Evolutionary conservation across 2,113 vertebrate species (phyloP).

Genomic region (Hemichromis elongatus): DNA sequence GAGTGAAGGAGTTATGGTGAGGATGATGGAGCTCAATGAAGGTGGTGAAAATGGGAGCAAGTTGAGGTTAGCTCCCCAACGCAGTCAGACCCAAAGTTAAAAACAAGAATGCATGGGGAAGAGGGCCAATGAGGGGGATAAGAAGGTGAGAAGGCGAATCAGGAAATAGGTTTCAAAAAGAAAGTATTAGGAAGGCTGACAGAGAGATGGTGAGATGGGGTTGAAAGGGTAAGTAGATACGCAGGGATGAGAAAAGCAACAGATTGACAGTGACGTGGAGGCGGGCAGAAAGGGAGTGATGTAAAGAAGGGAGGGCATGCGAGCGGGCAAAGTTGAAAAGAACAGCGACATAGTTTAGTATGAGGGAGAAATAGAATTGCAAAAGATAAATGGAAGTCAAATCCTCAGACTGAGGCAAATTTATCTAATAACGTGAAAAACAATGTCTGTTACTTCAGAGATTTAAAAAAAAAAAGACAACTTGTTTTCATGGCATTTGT

Average conservation of each 20-base stretch:
- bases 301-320: not conserved
- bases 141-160: slow-evolving; percentile 2
- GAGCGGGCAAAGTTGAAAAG: not conserved
- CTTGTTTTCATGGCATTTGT: not conserved
- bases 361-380: not conserved
- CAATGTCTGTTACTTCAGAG: not conserved
- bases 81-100: slow-evolving; percentile 13
- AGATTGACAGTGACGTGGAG: not conserved
- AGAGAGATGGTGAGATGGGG: slow-evolving; percentile 6
- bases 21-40: slow-evolving; percentile 40
- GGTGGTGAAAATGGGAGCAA: not conserved
- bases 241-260: not conserved
- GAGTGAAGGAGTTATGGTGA: slow-evolving; percentile 47
- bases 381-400: not conserved
- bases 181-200: not conserved
- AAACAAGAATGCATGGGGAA: not conserved
- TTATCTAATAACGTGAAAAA: not conserved
- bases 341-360: not conserved
- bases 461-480: not conserved
- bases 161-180: slow-evolving; percentile 2
- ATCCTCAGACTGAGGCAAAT: not conserved
- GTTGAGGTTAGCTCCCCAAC: slow-evolving; percentile 32
- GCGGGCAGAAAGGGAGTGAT: not conserved
- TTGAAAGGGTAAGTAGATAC: slow-evolving; percentile 22
- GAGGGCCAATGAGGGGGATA: not conserved